phyloP scores from a whole-genome alignment of 2,888 invertebrate species.

The Bombylius discolor region DNA sequence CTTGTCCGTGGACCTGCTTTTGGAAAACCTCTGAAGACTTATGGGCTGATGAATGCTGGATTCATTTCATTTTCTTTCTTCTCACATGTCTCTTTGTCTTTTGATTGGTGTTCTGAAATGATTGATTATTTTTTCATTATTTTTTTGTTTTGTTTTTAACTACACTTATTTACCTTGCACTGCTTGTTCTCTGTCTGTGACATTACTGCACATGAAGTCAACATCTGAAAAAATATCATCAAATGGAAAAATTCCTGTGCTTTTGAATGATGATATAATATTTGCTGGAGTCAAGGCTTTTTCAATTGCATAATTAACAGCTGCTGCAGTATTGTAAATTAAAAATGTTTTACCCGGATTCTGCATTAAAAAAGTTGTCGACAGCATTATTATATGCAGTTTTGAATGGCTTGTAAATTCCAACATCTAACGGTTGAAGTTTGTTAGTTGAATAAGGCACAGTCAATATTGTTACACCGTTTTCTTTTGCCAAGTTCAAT shows the following conservation, averaged over 20 bases:
- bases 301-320: conserved; percentile 1
- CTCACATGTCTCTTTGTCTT: no score
- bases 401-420: background rate
- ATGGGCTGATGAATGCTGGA: no score
- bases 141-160: no score
- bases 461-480: conserved; percentile 29
- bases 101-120: no score
- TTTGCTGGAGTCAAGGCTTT: conserved; percentile 5
- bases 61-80: no score
- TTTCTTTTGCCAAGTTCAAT: conserved; percentile 18
- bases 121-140: no score
- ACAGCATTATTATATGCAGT: background rate
- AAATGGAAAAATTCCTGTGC: conserved; percentile 2
- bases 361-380: background rate
- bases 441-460: conserved; percentile 31
- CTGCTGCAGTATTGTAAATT: conserved; percentile 2
- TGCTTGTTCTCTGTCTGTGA: no score
- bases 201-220: no score
- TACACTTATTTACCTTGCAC: no score
- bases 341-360: conserved; percentile 2
- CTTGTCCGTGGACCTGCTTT: background rate
- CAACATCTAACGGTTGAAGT: background rate
- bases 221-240: background rate
- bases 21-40: background rate
- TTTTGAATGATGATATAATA: conserved; percentile 4